A percentile compares a stretch with the other conserved stretches of the same genome.
These are phyloP conservation scores for Bombylius major DNA, from an alignment of 2,888 invertebrate genomes.

Conservation along the genomic window DNA sequence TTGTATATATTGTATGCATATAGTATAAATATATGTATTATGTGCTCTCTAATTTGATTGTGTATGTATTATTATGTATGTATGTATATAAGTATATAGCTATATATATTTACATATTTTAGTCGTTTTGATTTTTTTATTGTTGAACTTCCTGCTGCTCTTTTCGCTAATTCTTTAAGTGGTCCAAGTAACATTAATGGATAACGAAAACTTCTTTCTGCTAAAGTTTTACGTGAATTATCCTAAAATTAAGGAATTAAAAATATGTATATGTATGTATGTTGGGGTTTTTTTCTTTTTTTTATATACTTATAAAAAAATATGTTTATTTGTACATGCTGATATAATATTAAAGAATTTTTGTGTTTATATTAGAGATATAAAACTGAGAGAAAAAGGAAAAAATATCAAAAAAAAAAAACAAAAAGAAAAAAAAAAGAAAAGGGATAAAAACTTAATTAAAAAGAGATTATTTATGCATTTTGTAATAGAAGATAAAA, in stretches of 20 bases:
- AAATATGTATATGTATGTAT: not conserved
- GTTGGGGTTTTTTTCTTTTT: not conserved
- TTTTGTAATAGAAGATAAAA: too few relatives aligned
- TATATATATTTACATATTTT: conserved; percentile 35
- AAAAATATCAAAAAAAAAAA: too few relatives aligned
- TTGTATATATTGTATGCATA: too few relatives aligned
- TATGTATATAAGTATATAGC: not conserved
- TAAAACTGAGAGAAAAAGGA: too few relatives aligned
- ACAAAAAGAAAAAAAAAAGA: too few relatives aligned
- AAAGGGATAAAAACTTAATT: too few relatives aligned
- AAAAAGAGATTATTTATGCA: too few relatives aligned
- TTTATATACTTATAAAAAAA: too few relatives aligned
- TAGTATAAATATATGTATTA: too few relatives aligned
- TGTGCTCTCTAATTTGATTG: not conserved
- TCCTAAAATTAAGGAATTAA: conserved; percentile 13
- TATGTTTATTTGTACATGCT: too few relatives aligned
- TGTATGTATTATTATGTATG: not conserved
- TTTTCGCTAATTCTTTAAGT: conserved; percentile 34
- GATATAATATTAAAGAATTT: too few relatives aligned
- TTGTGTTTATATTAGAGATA: too few relatives aligned
- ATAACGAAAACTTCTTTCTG: conserved; percentile 33
- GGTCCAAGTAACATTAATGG: conserved; percentile 35
- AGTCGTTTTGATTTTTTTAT: conserved; percentile 32
- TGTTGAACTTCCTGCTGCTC: conserved; percentile 24
- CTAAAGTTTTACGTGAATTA: conserved; percentile 21